Evolutionary conservation across 2,113 vertebrate species (phyloP).

Genomic region (Tragelaphus buxtoni): DNA sequence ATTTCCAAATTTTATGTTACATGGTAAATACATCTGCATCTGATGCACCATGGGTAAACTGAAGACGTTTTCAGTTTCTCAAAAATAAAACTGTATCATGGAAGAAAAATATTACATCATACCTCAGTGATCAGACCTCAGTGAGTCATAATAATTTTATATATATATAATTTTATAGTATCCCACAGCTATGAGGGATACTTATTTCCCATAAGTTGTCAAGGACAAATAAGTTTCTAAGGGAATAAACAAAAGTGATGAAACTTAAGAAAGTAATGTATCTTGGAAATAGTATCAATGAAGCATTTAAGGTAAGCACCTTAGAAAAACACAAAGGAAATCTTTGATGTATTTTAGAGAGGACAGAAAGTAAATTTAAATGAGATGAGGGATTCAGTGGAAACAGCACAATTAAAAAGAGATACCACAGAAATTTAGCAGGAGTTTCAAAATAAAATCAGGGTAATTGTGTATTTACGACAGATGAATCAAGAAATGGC

Average conservation of each 20-base stretch:
- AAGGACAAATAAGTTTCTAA: neutral
- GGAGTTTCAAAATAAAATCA: neutral
- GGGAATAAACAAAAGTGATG: neutral
- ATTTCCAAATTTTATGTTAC: neutral
- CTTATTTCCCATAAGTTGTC: neutral
- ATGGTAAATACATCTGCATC: neutral
- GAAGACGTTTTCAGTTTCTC: neutral
- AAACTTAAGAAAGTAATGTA: neutral
- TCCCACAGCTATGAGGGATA: neutral
- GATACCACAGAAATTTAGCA: neutral
- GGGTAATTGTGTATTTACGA: neutral
- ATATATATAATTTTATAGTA: neutral
- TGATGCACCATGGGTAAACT: neutral
- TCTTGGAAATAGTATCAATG: neutral
- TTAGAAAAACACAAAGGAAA: constrained; percentile 4
- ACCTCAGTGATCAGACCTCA: neutral
- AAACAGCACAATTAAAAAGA: neutral
- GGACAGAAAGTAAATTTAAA: neutral
- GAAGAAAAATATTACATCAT: neutral
- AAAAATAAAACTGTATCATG: neutral
- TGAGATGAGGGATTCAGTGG: neutral
- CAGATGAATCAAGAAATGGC: neutral
- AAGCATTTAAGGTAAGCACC: neutral
- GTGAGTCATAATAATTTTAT: neutral
- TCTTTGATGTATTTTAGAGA: neutral